Base-by-base conservation (phyloP, 35 echinoderm and acorn worm species). In the Holothuria glaberrima region DNA sequence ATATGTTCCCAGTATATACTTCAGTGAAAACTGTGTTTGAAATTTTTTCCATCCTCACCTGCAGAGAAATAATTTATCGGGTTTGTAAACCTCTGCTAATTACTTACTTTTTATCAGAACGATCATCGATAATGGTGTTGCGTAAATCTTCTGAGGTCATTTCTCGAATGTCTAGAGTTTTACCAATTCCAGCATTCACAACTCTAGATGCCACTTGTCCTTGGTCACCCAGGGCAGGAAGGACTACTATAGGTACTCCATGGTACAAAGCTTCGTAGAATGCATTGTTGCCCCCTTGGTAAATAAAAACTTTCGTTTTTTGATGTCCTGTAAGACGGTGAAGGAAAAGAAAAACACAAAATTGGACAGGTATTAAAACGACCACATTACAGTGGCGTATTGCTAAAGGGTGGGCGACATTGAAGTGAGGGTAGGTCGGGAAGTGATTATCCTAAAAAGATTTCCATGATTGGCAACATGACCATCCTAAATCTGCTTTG, bases 241-340 rank as follows among this genome's bases (percentile, higher is more conserved):
- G 71, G 4, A 75, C 71, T 2, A 75, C 25, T 19, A 36, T 30
- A 21, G 36, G 36, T 4, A 41, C 36, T 7, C 84, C 84, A 27
- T 87, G 84, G 38, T 87, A 87, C 26, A 87, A 32, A 27, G 84
- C 84, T 68, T 87, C 84, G 29, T 87, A 87, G 60, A 63, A 68
- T 17, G 58, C 84, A 21, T 63, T 68, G 84, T 87, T 87, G 3
- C 84, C 84, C 10, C 84, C 84, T 9, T 87, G 84, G 61, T 21
- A 87, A 25, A 87, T 13, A 27, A 87, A 87, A 9, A 27, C 84
- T 7, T 21, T 22, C 9, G 84, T 87, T 38, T 87, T 28, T 22
- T 87, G 22, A 25, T 87, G 84, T 67, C 84, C 84, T 87, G 9
- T 82, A 13, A 81, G 44, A 10, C 5, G 30, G 20, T 30, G 18